phyloP scores from a whole-genome alignment of 2,888 invertebrate genomes.

The Drosophila ustulata region DNA sequence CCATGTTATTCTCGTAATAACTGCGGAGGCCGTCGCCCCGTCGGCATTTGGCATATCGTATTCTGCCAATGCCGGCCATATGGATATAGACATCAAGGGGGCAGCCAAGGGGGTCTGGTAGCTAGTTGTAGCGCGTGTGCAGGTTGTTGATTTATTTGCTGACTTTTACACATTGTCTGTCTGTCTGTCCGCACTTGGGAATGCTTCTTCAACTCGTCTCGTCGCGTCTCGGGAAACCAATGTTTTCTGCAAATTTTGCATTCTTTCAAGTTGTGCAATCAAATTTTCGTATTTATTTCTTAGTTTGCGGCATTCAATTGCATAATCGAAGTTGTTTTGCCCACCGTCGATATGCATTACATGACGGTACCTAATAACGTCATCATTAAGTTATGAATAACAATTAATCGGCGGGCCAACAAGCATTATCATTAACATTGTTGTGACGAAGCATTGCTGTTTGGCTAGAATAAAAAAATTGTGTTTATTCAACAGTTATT shows the following conservation, averaged over 20 bases:
- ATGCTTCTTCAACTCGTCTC: conserved; percentile 27
- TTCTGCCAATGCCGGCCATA: conserved; percentile 42
- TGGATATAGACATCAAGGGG: background rate
- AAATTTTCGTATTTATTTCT: conserved; percentile 8
- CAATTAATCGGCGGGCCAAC: background rate
- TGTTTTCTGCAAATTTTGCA: conserved; percentile 47
- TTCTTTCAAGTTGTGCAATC: conserved; percentile 52
- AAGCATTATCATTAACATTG: background rate
- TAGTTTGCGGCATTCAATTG: conserved; percentile 30
- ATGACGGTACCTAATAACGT: conserved; percentile 16
- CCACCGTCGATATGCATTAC: conserved; percentile 17
- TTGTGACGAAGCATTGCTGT: conserved; percentile 2
- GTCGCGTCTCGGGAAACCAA: conserved; percentile 22
- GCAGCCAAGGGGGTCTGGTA: background rate
- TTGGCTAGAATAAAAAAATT: background rate
- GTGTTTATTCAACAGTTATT: background rate
- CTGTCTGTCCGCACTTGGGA: conserved; percentile 27
- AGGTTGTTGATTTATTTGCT: conserved; percentile 73
- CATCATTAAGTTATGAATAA: conserved; percentile 28
- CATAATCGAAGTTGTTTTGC: conserved; percentile 40
- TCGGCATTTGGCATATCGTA: conserved; percentile 60
- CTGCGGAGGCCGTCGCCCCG: conserved; percentile 73
- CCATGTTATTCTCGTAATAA: conserved; percentile 63
- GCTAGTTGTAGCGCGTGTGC: conserved; percentile 71
- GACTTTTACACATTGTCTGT: conserved; percentile 57